Conservation (phyloP, 2,113 vertebrate genomes). For the Calidris pygmaea region DNA sequence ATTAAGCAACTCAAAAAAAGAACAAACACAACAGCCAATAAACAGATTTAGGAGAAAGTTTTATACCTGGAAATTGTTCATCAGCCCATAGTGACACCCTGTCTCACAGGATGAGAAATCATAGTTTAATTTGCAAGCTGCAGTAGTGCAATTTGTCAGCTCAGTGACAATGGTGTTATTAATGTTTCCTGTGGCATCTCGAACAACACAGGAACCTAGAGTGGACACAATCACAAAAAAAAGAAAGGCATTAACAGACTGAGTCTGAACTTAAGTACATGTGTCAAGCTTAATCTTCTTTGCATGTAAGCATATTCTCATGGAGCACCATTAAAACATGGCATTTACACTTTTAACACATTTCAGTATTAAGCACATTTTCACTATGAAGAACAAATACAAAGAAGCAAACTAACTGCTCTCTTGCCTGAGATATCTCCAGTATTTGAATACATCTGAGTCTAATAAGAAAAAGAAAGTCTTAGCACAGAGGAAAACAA, state of each 20-base stretch:
- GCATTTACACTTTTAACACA: background rate
- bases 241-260: background rate
- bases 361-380: background rate
- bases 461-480: background rate
- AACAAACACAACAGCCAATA: background rate
- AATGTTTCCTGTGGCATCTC: conserved; percentile 85
- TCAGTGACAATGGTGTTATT: conserved; percentile 78
- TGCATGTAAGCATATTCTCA: background rate
- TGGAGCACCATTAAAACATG: background rate
- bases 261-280: background rate
- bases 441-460: background rate
- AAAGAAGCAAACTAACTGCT: background rate
- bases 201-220: conserved; percentile 90
- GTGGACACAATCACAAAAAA: background rate
- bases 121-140: conserved; percentile 88
- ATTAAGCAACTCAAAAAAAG: background rate
- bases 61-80: conserved; percentile 87
- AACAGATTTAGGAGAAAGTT: background rate
- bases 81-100: conserved; percentile 83
- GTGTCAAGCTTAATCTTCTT: background rate
- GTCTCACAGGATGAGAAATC: conserved; percentile 87
- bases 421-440: background rate
- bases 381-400: background rate
- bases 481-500: background rate
- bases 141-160: conserved; percentile 84